Conservation (phyloP, 1,140 invertebrate species). For the Pseudomyrmex sp. region DNA sequence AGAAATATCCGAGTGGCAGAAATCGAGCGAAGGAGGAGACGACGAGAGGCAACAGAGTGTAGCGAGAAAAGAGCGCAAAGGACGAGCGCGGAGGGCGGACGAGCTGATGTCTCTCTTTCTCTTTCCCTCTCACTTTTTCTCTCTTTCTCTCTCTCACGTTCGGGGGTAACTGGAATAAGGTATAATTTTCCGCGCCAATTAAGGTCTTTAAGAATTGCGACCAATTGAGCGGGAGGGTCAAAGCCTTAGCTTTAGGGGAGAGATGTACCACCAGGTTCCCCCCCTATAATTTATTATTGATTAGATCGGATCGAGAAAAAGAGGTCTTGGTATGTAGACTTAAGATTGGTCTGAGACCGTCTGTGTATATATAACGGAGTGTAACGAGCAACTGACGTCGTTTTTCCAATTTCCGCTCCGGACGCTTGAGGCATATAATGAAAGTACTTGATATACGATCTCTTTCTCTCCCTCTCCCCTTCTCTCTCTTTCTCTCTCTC, state of each 20-base stretch:
- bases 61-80: slow-evolving; percentile 46
- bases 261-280: slow-evolving; percentile 77
- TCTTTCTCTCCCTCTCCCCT: background rate
- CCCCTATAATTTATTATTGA: slow-evolving; percentile 86
- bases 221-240: slow-evolving; percentile 85
- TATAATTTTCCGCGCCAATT: slow-evolving; percentile 86
- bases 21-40: slow-evolving; percentile 62
- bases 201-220: slow-evolving; percentile 86
- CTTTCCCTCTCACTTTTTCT: too few species aligned
- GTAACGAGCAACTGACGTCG: slow-evolving; percentile 59
- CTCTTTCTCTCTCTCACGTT: slow-evolving; percentile 36
- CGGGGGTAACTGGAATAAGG: slow-evolving; percentile 83
- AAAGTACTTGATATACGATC: slow-evolving; percentile 27
- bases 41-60: slow-evolving; percentile 59
- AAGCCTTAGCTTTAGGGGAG: slow-evolving; percentile 81
- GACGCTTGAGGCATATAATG: slow-evolving; percentile 49
- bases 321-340: slow-evolving; percentile 62
- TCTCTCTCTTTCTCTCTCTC: background rate
- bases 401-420: slow-evolving; percentile 68
- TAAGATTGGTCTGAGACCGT: slow-evolving; percentile 42
- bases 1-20: slow-evolving; percentile 69
- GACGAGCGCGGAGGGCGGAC: slow-evolving; percentile 33
- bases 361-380: slow-evolving; percentile 15
- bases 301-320: slow-evolving; percentile 84
- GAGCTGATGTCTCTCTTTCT: background rate